These are phyloP conservation scores for Rhabdornis inornatus DNA, from an alignment of 2,113 vertebrate genomes.

Conservation along the genomic window DNA sequence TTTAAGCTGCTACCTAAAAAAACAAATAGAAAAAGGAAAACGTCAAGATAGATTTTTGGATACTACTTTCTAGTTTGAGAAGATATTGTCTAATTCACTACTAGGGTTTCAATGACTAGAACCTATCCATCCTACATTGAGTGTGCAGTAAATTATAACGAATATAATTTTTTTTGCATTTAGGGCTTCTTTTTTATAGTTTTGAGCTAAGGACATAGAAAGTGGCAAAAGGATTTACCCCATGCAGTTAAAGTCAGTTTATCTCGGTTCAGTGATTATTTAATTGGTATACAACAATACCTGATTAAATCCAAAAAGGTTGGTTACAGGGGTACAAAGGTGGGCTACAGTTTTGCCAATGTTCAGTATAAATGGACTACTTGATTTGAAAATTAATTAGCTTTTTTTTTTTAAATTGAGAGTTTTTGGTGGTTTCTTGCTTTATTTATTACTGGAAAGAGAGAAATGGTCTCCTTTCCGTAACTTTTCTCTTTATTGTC, in stretches of 20 bases:
- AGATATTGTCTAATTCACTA: background rate
- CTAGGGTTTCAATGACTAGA: background rate
- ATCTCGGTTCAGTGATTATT: background rate
- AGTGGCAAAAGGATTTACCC: background rate
- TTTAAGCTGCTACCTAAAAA: background rate
- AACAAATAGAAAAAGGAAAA: background rate
- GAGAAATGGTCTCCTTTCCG: background rate
- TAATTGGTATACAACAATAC: background rate
- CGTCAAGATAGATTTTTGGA: background rate
- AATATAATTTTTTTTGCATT: background rate
- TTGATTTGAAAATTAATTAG: background rate
- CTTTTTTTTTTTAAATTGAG: background rate
- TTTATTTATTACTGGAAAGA: background rate
- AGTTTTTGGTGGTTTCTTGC: background rate
- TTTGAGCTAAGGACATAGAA: background rate
- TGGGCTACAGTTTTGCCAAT: background rate
- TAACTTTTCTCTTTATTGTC: background rate
- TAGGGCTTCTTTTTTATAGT: background rate
- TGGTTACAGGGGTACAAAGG: background rate
- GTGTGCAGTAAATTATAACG: background rate
- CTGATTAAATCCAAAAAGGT: background rate
- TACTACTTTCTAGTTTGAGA: background rate
- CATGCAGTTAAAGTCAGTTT: background rate
- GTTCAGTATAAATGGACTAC: background rate
- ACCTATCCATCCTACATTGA: background rate